Evolutionary conservation across 1,140 invertebrate genomes (phyloP).

Genomic region (Pinna nobilis): DNA sequence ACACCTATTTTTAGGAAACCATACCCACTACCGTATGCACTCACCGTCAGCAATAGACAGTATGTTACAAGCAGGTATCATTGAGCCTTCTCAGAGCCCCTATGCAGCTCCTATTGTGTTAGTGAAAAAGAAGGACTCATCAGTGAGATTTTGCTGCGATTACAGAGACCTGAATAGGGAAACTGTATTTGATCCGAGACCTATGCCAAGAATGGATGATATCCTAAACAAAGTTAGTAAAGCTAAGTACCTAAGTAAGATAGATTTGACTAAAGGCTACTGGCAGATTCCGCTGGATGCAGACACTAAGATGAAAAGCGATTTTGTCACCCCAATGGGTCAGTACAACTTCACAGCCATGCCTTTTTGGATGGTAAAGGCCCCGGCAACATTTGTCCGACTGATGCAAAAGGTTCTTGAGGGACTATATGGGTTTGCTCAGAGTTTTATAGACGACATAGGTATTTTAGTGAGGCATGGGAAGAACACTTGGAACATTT

Average conservation of each 20-base stretch:
- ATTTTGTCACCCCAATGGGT: too few species aligned
- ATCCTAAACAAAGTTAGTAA: constrained; percentile 9
- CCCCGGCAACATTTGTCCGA: too few species aligned
- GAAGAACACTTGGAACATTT: too few species aligned
- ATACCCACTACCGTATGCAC: constrained; percentile 5
- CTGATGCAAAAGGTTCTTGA: too few species aligned
- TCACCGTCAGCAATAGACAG: constrained; percentile 7
- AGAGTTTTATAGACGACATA: too few species aligned
- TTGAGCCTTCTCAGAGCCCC: constrained; percentile 31
- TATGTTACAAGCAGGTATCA: constrained; percentile 36
- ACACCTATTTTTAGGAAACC: background rate
- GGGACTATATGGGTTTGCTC: too few species aligned
- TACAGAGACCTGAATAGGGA: constrained; percentile 10
- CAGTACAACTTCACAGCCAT: too few species aligned
- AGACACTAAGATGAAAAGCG: too few species aligned
- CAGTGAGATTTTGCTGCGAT: background rate
- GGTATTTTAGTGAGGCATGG: too few species aligned
- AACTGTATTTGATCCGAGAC: constrained; percentile 28
- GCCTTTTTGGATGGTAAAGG: too few species aligned
- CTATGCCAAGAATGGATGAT: constrained; percentile 6
- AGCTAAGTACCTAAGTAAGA: constrained; percentile 5
- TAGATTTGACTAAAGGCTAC: constrained; percentile 14
- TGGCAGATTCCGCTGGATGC: constrained; percentile 12
- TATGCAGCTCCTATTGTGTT: constrained; percentile 29
- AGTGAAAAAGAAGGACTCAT: background rate